Percentiles rank a stretch among this genome's conserved stretches.
These are phyloP conservation scores for Tringa solitaria DNA, from an alignment of 2,113 vertebrate genomes.

Conservation along the genomic window DNA sequence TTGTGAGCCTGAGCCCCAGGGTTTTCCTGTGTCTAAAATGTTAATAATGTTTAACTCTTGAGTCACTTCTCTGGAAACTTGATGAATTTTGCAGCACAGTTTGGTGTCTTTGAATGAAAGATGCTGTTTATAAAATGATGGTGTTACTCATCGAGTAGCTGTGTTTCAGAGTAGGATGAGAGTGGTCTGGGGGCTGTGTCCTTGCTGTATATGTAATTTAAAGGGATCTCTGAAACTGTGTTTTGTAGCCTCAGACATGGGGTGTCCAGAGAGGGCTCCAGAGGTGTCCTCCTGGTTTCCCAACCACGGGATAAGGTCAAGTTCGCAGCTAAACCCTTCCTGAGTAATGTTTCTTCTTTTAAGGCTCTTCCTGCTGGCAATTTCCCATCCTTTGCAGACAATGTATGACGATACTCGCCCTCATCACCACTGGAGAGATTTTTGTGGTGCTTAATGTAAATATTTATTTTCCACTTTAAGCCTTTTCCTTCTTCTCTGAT, in stretches of 20 bases:
- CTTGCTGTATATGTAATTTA: neutral
- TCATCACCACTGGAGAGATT: neutral
- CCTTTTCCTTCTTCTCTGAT: neutral
- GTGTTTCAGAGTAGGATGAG: neutral
- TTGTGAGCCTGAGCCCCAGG: neutral
- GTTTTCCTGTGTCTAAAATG: neutral
- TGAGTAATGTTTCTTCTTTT: neutral
- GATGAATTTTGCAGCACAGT: neutral
- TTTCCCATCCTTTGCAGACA: neutral
- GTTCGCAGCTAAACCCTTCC: neutral
- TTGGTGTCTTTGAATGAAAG: neutral
- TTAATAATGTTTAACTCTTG: neutral
- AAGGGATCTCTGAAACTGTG: neutral
- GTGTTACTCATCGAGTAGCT: neutral
- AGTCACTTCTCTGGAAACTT: neutral
- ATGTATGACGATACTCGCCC: fast-evolving
- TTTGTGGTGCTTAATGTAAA: neutral
- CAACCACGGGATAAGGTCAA: neutral
- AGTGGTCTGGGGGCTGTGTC: neutral
- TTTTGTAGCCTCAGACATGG: neutral
- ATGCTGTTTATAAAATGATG: neutral
- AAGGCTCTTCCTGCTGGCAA: neutral
- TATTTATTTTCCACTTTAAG: neutral
- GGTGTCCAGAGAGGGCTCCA: neutral
- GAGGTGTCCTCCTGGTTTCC: neutral